phyloP scores from a whole-genome alignment of 2,888 invertebrate genomes.

The Epistrophe grossulariae region DNA sequence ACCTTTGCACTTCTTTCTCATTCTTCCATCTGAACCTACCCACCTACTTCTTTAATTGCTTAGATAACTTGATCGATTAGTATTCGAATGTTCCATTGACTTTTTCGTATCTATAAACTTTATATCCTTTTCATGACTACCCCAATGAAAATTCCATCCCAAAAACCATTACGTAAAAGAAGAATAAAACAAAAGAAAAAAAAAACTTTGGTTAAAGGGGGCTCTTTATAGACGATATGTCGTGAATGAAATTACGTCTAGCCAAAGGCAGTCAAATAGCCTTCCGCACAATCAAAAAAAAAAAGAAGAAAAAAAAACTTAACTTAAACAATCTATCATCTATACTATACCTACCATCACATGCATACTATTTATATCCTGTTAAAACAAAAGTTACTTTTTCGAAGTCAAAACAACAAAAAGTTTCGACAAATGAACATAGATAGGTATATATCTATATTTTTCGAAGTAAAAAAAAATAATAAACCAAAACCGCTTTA shows the following conservation, averaged over 20 bases:
- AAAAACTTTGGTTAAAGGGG: background rate
- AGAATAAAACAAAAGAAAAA: background rate
- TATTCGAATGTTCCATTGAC: constrained; percentile 8
- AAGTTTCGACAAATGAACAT: background rate
- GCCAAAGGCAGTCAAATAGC: constrained; percentile 21
- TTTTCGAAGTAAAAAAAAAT: constrained; percentile 15
- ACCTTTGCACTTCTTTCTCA: too few relatives aligned
- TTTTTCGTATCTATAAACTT: background rate
- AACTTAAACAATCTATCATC: constrained; percentile 67
- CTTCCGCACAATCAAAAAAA: constrained; percentile 25
- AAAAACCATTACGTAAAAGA: constrained; percentile 19
- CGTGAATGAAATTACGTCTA: constrained; percentile 45
- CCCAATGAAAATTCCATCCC: constrained; percentile 10
- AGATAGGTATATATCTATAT: background rate
- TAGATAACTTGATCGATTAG: background rate
- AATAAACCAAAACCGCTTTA: background rate
- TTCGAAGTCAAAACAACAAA: constrained; percentile 29
- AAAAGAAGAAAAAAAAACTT: constrained; percentile 13
- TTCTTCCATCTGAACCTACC: too few relatives aligned
- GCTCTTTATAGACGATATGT: constrained; percentile 24
- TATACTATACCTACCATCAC: too few relatives aligned
- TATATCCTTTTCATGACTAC: constrained; percentile 1
- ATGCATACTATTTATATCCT: background rate
- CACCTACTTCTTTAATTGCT: background rate
- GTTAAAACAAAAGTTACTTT: constrained; percentile 28